phyloP scores from a whole-genome alignment of 2,888 invertebrate species.

The Beris chalybata region DNA sequence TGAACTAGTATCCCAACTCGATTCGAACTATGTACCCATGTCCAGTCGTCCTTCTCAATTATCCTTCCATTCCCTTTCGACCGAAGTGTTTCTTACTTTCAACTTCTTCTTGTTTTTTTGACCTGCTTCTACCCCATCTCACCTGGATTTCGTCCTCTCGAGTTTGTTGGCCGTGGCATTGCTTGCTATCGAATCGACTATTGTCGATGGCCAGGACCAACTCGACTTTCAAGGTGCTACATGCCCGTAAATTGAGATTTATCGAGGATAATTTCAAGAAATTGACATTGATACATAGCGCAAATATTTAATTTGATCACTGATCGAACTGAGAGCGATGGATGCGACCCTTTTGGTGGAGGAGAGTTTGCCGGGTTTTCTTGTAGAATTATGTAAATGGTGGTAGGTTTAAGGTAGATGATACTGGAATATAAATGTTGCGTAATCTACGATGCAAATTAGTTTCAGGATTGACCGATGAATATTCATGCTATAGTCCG shows the following conservation, averaged over 20 bases:
- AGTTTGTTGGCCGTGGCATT: not conserved
- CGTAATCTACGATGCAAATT: too few relatives aligned
- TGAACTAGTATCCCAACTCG: too few relatives aligned
- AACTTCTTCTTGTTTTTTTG: too few relatives aligned
- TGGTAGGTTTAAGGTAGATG: too few relatives aligned
- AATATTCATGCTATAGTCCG: too few relatives aligned
- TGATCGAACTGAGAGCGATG: not conserved
- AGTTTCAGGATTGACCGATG: too few relatives aligned
- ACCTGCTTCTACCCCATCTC: too few relatives aligned
- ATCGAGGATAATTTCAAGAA: constrained; percentile 19
- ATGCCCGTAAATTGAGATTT: constrained; percentile 12
- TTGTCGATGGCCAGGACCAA: not conserved
- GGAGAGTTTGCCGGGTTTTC: too few relatives aligned
- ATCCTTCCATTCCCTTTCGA: constrained; percentile 12
- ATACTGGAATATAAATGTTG: too few relatives aligned
- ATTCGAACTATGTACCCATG: not conserved
- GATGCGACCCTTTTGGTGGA: too few relatives aligned
- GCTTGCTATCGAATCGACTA: not conserved
- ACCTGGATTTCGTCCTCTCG: too few relatives aligned
- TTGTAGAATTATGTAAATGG: too few relatives aligned
- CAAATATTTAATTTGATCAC: constrained; percentile 14
- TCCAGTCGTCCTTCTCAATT: constrained; percentile 16
- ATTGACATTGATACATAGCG: constrained; percentile 25
- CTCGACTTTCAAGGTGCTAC: not conserved
- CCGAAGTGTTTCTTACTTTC: not conserved